A percentile compares a stretch with the other conserved stretches of the same genome.
phyloP scores from a whole-genome alignment of 2,113 vertebrate species.

The Carlito syrichta region DNA sequence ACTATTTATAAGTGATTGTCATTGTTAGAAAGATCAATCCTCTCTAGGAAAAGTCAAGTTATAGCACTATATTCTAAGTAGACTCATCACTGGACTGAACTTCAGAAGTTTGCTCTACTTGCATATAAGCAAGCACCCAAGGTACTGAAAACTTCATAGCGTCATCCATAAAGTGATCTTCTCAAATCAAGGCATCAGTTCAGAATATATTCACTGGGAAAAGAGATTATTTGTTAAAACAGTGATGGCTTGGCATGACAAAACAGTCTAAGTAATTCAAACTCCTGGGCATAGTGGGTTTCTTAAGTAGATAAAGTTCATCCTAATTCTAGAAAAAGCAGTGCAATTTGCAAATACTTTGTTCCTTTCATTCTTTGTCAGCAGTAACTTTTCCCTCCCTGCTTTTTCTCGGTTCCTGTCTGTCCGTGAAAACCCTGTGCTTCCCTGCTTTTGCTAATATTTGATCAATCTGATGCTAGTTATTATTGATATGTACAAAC shows the following conservation, averaged over 20 bases:
- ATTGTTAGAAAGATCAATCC: neutral
- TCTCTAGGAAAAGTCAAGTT: neutral
- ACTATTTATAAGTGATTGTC: neutral
- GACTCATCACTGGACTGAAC: neutral
- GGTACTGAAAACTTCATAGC: neutral
- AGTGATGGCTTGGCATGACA: neutral
- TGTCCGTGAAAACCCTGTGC: neutral
- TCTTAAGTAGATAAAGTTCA: neutral
- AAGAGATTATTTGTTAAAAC: neutral
- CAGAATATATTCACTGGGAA: neutral
- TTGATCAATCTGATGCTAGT: neutral
- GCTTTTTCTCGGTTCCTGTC: neutral
- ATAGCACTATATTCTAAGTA: neutral
- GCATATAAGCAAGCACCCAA: neutral
- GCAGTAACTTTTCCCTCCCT: neutral
- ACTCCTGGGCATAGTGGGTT: neutral
- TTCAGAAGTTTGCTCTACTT: neutral
- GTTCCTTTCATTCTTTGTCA: neutral
- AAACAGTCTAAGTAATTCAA: neutral
- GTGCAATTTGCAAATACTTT: neutral
- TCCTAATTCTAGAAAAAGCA: neutral
- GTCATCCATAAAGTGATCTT: neutral
- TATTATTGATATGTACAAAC: neutral
- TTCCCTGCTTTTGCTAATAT: neutral
- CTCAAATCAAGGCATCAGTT: neutral